Evolutionary conservation across 2,797 vertebrate genomes (phyloP), one percentile per base, ranked within the genome.

Genomic region (Odontamblyopus rebecca): DNA sequence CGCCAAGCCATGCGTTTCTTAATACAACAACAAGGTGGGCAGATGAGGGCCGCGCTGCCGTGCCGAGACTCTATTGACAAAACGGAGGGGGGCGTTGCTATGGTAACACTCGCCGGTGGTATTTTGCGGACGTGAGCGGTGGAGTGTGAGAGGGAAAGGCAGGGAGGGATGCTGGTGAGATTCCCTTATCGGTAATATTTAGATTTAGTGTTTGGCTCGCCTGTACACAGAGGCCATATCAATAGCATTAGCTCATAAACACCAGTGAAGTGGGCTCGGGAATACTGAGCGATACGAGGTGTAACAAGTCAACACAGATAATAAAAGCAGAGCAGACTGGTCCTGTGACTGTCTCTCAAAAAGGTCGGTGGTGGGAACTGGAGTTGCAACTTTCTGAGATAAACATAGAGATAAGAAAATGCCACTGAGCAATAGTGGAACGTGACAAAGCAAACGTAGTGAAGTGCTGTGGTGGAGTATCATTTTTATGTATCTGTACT

Each of bases 121-220:
- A 82, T 86, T 87, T 80, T 82, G 79, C 65, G 78, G 77, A 85
- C 50, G 54, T 85, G 80, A 68, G 51, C 30, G 57, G 64, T 19
- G 19, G 81, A 66, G 79, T 67, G 76, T 73, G 69, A 76, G 71
- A 72, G 11, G 74, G 74, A 71, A 73, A 73, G 73, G 64, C 66
- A 44, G 72, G 81, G 16, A 67, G 79, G 75, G 44, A 69, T 72
- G 65, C 50, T 70, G 84, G 68, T 76, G 61, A 79, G 80, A 86
- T 74, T 79, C 66, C 44, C 70, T 64, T 78, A 83, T 83, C 79
- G 80, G 67, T 81, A 81, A 81, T 85, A 89, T 84, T 87, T 74
- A 81, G 79, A 29, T 72, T 38, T 9, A 38, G 73, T 73, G 76
- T 74, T 72, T 51, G 70, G 66, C 50, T 75, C 6, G 56, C 60